Percentiles rank a stretch among this genome's conserved stretches.
Evolutionary conservation across 2,888 invertebrate species (phyloP).

Genomic region (Alsophila aescularia): DNA sequence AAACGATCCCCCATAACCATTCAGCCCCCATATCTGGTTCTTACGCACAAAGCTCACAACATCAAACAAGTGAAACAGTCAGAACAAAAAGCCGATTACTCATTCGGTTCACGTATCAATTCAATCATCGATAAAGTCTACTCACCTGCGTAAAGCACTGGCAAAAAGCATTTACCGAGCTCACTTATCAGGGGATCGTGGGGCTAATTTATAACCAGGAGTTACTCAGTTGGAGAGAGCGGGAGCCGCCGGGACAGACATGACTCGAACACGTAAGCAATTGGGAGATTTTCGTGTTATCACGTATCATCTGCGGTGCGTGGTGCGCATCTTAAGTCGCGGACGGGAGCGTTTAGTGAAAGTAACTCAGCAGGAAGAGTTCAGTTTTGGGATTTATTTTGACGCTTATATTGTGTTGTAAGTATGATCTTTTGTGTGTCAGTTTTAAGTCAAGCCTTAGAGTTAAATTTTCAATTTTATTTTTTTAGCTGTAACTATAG

Average conservation of each 20-base stretch:
- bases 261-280: slow-evolving; percentile 81
- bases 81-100: slow-evolving; percentile 52
- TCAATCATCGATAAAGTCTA: slow-evolving; percentile 76
- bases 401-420: no score
- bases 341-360: slow-evolving; percentile 57
- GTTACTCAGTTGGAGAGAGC: slow-evolving; percentile 73
- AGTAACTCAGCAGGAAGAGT: slow-evolving; percentile 51
- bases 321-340: slow-evolving; percentile 67
- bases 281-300: slow-evolving; percentile 84
- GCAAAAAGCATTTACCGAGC: slow-evolving; percentile 72
- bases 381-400: slow-evolving; percentile 42
- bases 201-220: slow-evolving; percentile 78
- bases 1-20: slow-evolving; percentile 19
- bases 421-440: no score
- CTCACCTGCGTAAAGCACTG: slow-evolving; percentile 71
- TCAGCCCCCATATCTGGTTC: slow-evolving; percentile 28
- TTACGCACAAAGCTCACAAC: slow-evolving; percentile 27
- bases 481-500: no score
- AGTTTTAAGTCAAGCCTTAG: no score
- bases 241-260: slow-evolving; percentile 44
- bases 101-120: slow-evolving; percentile 76
- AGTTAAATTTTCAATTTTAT: no score
- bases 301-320: slow-evolving; percentile 82
- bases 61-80: slow-evolving; percentile 39
- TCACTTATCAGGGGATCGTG: slow-evolving; percentile 77